Conservation (phyloP, 2,113 vertebrate genomes). For the Dicerorhinus sumatrensis region DNA sequence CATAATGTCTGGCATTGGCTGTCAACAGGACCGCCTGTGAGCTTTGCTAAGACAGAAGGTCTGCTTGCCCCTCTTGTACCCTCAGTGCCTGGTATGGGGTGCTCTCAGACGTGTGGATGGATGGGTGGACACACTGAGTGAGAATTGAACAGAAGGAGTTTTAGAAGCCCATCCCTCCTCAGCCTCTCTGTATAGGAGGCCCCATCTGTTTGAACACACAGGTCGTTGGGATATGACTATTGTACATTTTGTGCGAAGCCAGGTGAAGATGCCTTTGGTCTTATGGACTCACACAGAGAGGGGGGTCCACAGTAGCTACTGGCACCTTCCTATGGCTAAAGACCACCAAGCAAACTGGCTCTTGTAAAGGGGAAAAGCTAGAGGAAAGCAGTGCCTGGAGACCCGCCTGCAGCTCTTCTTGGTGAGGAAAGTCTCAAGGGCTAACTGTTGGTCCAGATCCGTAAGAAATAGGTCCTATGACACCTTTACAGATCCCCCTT, state of each 20-base stretch:
- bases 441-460: neutral
- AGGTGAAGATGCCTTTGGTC: neutral
- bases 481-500: neutral
- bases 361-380: too few species aligned
- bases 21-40: rapidly evolving
- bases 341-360: neutral
- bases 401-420: neutral
- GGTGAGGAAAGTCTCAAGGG: neutral
- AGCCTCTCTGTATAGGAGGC: neutral
- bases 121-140: neutral
- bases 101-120: neutral
- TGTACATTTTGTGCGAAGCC: neutral
- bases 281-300: neutral
- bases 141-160: neutral
- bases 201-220: neutral
- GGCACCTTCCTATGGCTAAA: neutral
- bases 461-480: neutral
- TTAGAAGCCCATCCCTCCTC: neutral
- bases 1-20: neutral
- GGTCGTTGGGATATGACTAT: neutral
- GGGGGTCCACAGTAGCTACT: too few species aligned
- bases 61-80: neutral
- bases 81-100: neutral
- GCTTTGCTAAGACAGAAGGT: neutral
- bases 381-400: neutral